phyloP scores from a whole-genome alignment of 2,797 vertebrate genomes.

The Macroramphosus scolopax region DNA sequence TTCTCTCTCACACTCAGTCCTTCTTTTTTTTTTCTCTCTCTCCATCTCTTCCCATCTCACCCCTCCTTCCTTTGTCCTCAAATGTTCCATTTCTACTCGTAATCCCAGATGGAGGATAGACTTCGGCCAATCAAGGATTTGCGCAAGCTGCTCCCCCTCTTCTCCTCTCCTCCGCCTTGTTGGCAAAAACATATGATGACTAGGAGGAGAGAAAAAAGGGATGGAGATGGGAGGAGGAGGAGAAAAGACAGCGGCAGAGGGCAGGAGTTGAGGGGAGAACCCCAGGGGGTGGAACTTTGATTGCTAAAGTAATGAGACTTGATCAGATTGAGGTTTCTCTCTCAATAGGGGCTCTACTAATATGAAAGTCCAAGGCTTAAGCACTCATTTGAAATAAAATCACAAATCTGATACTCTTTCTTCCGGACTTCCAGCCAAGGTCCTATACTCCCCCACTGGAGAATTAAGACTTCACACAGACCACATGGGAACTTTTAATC shows the following conservation, averaged over 20 bases:
- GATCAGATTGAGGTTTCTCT: constrained; percentile 73
- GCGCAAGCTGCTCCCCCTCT: constrained; percentile 56
- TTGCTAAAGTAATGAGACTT: constrained; percentile 83
- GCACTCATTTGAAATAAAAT: constrained; percentile 77
- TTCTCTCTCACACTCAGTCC: constrained; percentile 24
- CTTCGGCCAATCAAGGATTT: constrained; percentile 79
- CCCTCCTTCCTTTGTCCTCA: constrained; percentile 68
- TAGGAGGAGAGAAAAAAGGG: constrained; percentile 45
- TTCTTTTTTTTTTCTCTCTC: constrained; percentile 16
- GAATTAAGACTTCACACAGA: constrained; percentile 64
- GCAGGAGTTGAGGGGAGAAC: constrained; percentile 51
- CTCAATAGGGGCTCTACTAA: constrained; percentile 74
- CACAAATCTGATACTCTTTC: constrained; percentile 77
- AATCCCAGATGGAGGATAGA: constrained; percentile 75
- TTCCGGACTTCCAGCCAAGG: constrained; percentile 58
- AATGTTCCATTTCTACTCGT: constrained; percentile 74
- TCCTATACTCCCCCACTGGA: constrained; percentile 51
- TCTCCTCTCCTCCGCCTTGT: constrained; percentile 43
- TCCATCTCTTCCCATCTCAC: constrained; percentile 42
- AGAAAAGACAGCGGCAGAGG: constrained; percentile 29
- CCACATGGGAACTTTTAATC: constrained; percentile 71
- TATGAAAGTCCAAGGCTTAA: constrained; percentile 79
- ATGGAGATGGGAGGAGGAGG: constrained; percentile 18
- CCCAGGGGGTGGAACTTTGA: constrained; percentile 74
- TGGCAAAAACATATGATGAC: constrained; percentile 63